Evolutionary conservation across 2,797 vertebrate species (phyloP).

Genomic region (Sebastes melanostomus): DNA sequence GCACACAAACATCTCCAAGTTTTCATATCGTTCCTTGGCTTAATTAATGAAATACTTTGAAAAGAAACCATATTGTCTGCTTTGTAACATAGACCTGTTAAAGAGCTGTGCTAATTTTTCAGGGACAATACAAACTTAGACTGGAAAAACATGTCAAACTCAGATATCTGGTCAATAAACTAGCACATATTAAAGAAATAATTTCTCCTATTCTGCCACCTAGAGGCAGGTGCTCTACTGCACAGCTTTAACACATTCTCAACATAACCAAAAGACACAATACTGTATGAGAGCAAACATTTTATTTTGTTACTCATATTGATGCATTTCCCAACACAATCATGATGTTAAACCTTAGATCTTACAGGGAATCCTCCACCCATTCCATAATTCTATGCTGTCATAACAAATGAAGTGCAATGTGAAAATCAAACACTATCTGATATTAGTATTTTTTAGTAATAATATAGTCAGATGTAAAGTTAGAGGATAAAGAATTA

Average conservation of each 20-base stretch:
- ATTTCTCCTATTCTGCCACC: conserved; percentile 47
- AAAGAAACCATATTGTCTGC: neutral
- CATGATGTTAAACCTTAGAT: neutral
- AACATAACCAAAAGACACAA: neutral
- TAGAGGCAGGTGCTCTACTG: conserved; percentile 23
- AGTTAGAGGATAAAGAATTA: neutral
- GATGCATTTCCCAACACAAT: conserved; percentile 2
- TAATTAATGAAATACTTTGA: neutral
- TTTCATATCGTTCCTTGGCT: neutral
- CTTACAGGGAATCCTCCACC: neutral
- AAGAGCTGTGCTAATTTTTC: neutral
- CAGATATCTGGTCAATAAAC: neutral
- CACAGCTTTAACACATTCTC: neutral
- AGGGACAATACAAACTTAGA: neutral
- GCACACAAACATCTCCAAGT: neutral
- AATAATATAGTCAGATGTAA: neutral
- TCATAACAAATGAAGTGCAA: neutral
- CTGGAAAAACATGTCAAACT: neutral
- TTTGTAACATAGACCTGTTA: neutral
- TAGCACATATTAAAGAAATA: neutral
- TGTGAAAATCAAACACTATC: neutral
- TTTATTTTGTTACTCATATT: conserved; percentile 28
- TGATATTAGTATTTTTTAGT: neutral
- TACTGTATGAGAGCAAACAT: neutral
- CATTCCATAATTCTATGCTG: neutral